These are phyloP conservation scores for Alviniconcha marisindica DNA, from an alignment of 1,140 invertebrate species.

Conservation along the genomic window DNA sequence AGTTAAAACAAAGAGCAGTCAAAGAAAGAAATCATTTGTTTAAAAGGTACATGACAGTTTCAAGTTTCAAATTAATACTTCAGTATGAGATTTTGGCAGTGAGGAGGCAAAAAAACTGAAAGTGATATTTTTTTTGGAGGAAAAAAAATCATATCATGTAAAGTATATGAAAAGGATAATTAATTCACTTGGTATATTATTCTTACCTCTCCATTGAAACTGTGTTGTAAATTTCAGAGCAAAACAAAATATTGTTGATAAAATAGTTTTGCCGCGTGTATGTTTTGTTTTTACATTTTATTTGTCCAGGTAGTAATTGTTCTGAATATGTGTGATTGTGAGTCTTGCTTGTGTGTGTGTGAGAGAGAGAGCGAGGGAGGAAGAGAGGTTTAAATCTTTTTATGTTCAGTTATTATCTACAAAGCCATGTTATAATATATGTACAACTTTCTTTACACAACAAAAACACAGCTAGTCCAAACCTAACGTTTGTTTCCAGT, in stretches of 20 bases:
- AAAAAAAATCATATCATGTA: slow-evolving; percentile 16
- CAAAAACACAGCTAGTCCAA: slow-evolving; percentile 24
- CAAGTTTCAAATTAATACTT: not conserved
- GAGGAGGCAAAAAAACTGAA: not conserved
- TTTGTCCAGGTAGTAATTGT: too few relatives aligned
- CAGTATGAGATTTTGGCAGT: not conserved
- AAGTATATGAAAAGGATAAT: slow-evolving; percentile 27
- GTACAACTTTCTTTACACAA: slow-evolving; percentile 27
- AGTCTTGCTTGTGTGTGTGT: not conserved
- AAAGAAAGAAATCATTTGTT: not conserved
- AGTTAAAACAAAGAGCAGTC: not conserved
- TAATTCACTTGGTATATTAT: too few relatives aligned
- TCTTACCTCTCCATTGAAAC: too few relatives aligned
- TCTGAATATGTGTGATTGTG: too few relatives aligned
- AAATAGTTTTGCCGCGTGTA: too few relatives aligned
- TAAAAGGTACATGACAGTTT: too few relatives aligned
- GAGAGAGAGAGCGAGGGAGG: slow-evolving; percentile 23
- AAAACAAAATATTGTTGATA: too few relatives aligned
- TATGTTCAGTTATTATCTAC: not conserved
- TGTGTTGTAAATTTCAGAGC: too few relatives aligned
- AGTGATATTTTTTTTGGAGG: not conserved
- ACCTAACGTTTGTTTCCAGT: not conserved
- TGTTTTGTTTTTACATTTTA: too few relatives aligned
- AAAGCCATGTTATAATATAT: not conserved
- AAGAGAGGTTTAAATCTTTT: not conserved